Conservation (phyloP, 2,888 invertebrate species). For the Cephonodes hylas region DNA sequence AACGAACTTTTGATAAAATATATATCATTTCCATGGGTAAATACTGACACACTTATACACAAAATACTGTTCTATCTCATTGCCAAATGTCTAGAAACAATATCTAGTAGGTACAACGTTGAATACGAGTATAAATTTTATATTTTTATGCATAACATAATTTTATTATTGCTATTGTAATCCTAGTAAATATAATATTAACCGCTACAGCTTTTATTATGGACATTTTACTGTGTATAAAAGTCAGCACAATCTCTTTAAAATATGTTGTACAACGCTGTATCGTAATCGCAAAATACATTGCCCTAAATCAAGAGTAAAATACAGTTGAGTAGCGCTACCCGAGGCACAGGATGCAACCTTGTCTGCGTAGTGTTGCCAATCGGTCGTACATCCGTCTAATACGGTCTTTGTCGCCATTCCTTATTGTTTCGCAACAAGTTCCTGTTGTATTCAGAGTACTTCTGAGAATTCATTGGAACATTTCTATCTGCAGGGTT, state of each 20-base stretch:
- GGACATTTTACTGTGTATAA: neutral
- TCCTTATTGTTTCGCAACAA: constrained; percentile 12
- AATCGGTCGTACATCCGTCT: constrained; percentile 65
- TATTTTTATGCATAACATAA: neutral
- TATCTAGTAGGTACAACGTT: no score
- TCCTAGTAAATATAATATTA: neutral
- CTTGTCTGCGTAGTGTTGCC: constrained; percentile 43
- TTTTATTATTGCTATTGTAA: neutral
- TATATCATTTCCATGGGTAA: no score
- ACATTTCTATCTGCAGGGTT: neutral
- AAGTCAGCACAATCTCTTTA: neutral
- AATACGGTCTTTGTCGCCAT: constrained; percentile 23
- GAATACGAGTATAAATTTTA: no score
- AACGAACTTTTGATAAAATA: no score
- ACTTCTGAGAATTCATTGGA: constrained; percentile 1
- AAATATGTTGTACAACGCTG: neutral
- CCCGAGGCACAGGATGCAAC: constrained; percentile 51
- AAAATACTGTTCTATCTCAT: no score
- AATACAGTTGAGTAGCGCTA: constrained; percentile 19
- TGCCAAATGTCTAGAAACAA: no score
- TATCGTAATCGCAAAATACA: neutral
- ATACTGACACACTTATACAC: no score
- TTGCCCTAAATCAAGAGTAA: neutral
- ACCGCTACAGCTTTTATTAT: neutral
- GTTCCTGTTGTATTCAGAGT: constrained; percentile 1